Base-by-base conservation (phyloP, 1,140 invertebrate species). In the Telenomus remus region DNA sequence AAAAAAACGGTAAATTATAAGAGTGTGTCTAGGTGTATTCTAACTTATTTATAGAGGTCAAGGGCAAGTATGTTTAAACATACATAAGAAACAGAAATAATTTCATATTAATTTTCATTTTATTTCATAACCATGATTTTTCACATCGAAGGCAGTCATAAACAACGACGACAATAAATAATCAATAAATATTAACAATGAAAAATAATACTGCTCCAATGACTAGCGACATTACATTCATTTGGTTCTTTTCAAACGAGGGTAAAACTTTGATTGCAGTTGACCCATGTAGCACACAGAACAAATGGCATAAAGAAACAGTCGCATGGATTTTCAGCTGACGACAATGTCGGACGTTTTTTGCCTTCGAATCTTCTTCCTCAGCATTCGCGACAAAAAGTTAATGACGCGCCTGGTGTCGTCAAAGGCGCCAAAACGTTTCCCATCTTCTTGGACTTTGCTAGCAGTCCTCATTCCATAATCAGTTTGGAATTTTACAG, bases 141-240 rank as follows among this genome's bases (percentile, higher is more conserved):
- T 13, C 44, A 47, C n/a, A 27, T 48, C 19, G 19, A 27, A 48
- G 33, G 1, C 4, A 37, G 39, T 4, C 13, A 19, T 39, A 53
- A 19, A 39, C 7, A 11, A 12, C 15, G 9, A 19, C 12, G 1
- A 42, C 35, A 39, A 5, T 7, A 53, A 53, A 7, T 53, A 42
- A 4, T 4, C 11, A 53, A 53, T 53, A 53, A 42, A 53, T 53
- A 53, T n/a, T 6, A 53, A 8, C 6, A 39, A 53, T 53, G 39
- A 51, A 35, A 69, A 51, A 8, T 69, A 69, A 69, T 69, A 69
- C 65, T 69, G 65, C 50, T 47, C 15, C 16, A 55, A 33, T 59
- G 65, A 69, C 65, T 69, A 69, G 65, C 53, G 14, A 16, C 42
- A 55, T 64, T 53, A 48, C 19, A 27, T 27, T 27, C 19, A 27